These are phyloP conservation scores for Drosophila neotestacea DNA, from an alignment of 2,888 invertebrate species.

Conservation along the genomic window DNA sequence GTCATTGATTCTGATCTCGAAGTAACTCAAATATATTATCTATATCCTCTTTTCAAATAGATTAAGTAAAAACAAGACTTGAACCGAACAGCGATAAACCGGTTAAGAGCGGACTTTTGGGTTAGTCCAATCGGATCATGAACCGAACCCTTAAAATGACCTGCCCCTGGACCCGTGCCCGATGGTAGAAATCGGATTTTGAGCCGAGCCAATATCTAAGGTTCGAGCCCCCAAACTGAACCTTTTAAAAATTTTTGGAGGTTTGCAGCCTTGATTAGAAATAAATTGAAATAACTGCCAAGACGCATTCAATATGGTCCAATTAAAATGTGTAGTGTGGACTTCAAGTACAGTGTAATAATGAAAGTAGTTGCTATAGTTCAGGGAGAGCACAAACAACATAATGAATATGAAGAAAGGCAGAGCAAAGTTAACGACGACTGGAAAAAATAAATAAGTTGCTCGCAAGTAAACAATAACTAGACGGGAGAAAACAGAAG, in stretches of 20 bases:
- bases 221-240: too few relatives aligned
- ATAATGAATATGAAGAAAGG: slow-evolving; percentile 23
- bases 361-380: slow-evolving; percentile 45
- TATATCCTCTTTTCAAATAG: not conserved
- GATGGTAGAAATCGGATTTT: too few relatives aligned
- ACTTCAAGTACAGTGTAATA: slow-evolving; percentile 16
- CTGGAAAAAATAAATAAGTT: slow-evolving; percentile 52
- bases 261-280: slow-evolving; percentile 31
- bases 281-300: slow-evolving; percentile 18
- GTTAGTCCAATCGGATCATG: too few relatives aligned
- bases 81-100: too few relatives aligned
- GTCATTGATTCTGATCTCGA: not conserved
- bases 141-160: too few relatives aligned
- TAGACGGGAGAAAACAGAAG: slow-evolving; percentile 4
- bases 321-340: slow-evolving; percentile 41
- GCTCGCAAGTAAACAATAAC: slow-evolving; percentile 33
- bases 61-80: too few relatives aligned
- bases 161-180: too few relatives aligned
- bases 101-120: too few relatives aligned
- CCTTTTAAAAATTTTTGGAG: too few relatives aligned
- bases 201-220: too few relatives aligned
- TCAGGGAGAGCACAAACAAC: slow-evolving; percentile 19
- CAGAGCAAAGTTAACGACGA: slow-evolving; percentile 61
- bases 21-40: not conserved
- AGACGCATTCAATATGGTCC: slow-evolving; percentile 35